Percentiles rank a stretch among this genome's conserved stretches.
These are phyloP conservation scores for Trichopoda pennipes DNA, from an alignment of 2,888 invertebrate genomes.

Conservation along the genomic window DNA sequence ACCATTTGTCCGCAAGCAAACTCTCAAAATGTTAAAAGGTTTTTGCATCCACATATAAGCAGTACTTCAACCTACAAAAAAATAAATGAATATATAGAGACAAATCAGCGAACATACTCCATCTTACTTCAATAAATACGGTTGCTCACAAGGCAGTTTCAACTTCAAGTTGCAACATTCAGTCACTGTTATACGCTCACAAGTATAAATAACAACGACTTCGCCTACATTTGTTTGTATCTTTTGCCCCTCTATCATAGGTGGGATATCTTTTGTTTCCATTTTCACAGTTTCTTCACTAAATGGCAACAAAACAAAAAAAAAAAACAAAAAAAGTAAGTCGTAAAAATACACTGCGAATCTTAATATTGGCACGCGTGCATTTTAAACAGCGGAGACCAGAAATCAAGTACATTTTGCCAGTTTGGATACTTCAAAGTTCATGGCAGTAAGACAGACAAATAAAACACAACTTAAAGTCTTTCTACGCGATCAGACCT, in stretches of 20 bases:
- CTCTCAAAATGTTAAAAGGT: conserved; percentile 2
- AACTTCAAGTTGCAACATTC: conserved; percentile 32
- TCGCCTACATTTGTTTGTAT: neutral
- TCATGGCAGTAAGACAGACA: conserved; percentile 26
- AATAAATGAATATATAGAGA: too few relatives aligned
- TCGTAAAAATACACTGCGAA: conserved; percentile 48
- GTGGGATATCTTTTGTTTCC: conserved; percentile 32
- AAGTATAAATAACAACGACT: too few relatives aligned
- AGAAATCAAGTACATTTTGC: neutral
- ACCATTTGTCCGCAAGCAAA: neutral
- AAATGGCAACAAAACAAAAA: conserved; percentile 6
- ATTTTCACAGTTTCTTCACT: conserved; percentile 13
- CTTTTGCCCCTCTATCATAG: conserved; percentile 24
- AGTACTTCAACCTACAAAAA: neutral
- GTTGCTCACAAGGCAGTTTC: conserved; percentile 48
- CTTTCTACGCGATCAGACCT: neutral
- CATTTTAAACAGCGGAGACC: conserved; percentile 60
- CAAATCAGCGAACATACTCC: neutral
- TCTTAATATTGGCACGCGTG: conserved; percentile 67
- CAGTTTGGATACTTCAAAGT: neutral
- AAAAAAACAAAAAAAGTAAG: neutral
- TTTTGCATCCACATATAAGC: conserved; percentile 7
- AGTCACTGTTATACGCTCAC: neutral
- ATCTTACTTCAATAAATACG: conserved; percentile 18
- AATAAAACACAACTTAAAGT: conserved; percentile 3